A percentile compares a stretch with the other conserved stretches of the same genome.
phyloP scores from a whole-genome alignment of 2,113 vertebrate species.

The Cochlearius cochlearius region DNA sequence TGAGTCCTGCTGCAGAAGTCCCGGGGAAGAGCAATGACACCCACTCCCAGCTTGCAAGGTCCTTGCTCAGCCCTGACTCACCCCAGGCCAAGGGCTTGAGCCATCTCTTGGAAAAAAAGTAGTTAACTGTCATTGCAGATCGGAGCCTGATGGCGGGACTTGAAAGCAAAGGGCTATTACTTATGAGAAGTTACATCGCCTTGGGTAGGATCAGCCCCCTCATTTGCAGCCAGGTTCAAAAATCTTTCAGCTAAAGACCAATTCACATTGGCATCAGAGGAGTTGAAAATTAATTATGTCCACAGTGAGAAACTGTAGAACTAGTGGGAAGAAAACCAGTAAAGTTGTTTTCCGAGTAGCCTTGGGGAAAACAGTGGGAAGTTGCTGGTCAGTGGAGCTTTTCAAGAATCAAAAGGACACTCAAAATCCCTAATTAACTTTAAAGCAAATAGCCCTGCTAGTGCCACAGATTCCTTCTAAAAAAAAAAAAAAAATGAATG shows the following conservation, averaged over 20 bases:
- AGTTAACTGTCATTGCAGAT: background rate
- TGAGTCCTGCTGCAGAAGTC: background rate
- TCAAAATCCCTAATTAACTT: background rate
- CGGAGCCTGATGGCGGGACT: background rate
- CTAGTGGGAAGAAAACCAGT: background rate
- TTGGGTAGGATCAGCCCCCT: background rate
- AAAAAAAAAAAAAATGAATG: background rate
- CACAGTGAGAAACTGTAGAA: background rate
- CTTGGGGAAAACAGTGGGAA: background rate
- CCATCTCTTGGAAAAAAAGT: background rate
- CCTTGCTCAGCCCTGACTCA: accelerated
- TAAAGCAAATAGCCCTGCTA: background rate
- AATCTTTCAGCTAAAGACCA: background rate
- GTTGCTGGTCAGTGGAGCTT: background rate
- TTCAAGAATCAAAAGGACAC: slow-evolving; percentile 23
- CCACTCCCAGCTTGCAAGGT: background rate
- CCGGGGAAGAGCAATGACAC: accelerated
- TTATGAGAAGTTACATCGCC: background rate
- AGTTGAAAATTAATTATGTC: background rate
- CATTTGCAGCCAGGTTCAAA: background rate
- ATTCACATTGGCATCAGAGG: background rate
- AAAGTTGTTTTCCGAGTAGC: background rate
- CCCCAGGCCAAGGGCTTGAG: background rate
- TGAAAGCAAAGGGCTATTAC: background rate
- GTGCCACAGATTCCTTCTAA: background rate